A percentile compares a stretch with the other conserved stretches of the same genome.
These are phyloP conservation scores for Reinhardtius hippoglossoides DNA, from an alignment of 2,113 vertebrate species.

Conservation along the genomic window DNA sequence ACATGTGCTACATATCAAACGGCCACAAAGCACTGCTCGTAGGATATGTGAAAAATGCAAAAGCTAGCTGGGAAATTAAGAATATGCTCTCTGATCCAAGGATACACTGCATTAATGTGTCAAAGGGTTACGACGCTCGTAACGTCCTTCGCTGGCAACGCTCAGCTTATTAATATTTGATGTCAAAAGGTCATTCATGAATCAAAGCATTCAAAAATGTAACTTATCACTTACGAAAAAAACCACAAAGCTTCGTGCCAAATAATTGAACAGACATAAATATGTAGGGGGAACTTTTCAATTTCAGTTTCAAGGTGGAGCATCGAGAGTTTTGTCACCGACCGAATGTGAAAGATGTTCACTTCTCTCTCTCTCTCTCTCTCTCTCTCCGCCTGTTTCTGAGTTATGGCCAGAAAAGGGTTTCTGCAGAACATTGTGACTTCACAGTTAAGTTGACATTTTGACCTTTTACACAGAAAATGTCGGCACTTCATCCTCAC, in stretches of 20 bases:
- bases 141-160: conserved; percentile 8
- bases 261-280: too few relatives aligned
- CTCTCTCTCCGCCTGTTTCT: not conserved
- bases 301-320: not conserved
- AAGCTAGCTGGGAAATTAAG: conserved; percentile 66
- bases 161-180: conserved; percentile 35
- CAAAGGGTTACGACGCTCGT: conserved; percentile 49
- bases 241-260: not conserved
- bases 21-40: conserved; percentile 53
- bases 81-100: conserved; percentile 65
- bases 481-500: not conserved
- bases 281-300: not conserved
- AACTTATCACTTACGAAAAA: not conserved
- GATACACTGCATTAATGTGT: conserved; percentile 37
- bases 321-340: not conserved
- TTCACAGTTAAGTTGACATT: not conserved
- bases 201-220: conserved; percentile 36
- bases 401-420: not conserved
- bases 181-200: conserved; percentile 49
- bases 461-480: not conserved
- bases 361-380: not conserved
- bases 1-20: conserved; percentile 65
- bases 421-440: not conserved
- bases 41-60: conserved; percentile 56
- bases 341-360: not conserved